Base-by-base conservation (phyloP, 2,113 vertebrate species). In the Vicugna pacos region DNA sequence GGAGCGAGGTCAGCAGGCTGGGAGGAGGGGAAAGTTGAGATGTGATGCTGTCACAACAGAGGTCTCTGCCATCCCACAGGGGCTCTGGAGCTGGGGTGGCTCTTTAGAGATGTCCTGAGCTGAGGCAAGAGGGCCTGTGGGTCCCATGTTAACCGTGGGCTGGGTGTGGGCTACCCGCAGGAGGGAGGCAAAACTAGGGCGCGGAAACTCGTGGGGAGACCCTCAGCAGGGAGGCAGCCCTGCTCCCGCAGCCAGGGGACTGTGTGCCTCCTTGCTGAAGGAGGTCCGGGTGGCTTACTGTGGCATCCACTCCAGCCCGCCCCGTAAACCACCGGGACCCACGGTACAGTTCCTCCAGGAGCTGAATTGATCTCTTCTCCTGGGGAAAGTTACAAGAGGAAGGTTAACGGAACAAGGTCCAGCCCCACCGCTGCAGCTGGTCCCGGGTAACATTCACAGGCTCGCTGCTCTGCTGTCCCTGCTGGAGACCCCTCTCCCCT, bases 391-490 rank as follows among this genome's bases (percentile, higher is more conserved):
- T 14, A n/a, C 22, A 62, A 15, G 42, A 52, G 54, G 15, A 30
- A 64, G 60, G n/a, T n/a, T 38, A 42, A n/a, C 2, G 26, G 11
- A 15, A 28, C 26, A 20, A 0, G 8, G 14, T 16, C 38, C 79
- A 58, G 20, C 19, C 32, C 30, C 48, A 10, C n/a, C 1, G 0
- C 64, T 14, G 17, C 67, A 3, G 15, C 50, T 35, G 32, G 50
- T 60, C 38, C 46, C 60, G 1, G 4, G 22, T 19, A 26, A 86
- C 24, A 6, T 5, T 24, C 12, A 0, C 14, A 28, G 2, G 4
- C 62, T 52, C 3, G 0, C 4, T n/a, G 56, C 14, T 75, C 76
- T 19, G 14, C 90, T 35, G 2, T 10, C 35, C 48, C 13, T 32
- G 6, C 42, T 3, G 3, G 22, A 58, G 20, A 5, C 5, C 20